Evolutionary conservation across 2,888 invertebrate genomes (phyloP).

Genomic region (Scelioninae gen. 2): DNA sequence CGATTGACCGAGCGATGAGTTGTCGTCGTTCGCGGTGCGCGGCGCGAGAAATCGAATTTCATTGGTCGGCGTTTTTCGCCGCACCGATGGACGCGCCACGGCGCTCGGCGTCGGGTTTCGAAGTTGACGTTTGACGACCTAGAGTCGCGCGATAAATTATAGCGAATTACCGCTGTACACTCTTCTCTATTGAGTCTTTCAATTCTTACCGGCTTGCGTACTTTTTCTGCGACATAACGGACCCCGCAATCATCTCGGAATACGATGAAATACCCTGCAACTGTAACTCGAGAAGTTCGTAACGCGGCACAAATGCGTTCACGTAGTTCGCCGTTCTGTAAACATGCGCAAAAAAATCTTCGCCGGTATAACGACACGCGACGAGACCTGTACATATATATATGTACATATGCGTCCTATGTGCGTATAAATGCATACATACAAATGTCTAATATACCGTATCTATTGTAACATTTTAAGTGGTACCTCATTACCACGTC

Average conservation of each 20-base stretch:
- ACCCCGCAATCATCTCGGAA: conserved; percentile 51
- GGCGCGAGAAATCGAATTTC: neutral
- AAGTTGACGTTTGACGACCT: conserved; percentile 38
- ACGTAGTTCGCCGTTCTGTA: conserved; percentile 31
- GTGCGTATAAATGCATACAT: too few species aligned
- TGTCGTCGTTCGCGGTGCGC: too few species aligned
- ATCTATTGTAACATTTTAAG: too few species aligned
- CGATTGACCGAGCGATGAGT: too few species aligned
- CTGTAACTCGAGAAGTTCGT: conserved; percentile 41
- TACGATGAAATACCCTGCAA: conserved; percentile 43
- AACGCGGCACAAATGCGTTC: conserved; percentile 32
- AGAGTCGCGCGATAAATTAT: conserved; percentile 46
- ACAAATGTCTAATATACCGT: too few species aligned
- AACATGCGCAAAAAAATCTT: conserved; percentile 34
- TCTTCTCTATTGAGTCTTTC: conserved; percentile 54
- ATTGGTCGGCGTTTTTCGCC: conserved; percentile 11
- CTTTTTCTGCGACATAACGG: conserved; percentile 60
- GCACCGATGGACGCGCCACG: conserved; percentile 2
- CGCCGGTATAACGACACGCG: conserved; percentile 9
- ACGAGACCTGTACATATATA: conserved; percentile 33
- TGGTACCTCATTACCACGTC: too few species aligned
- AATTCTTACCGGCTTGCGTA: conserved; percentile 51
- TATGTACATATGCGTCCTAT: too few species aligned
- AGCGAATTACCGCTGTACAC: conserved; percentile 42
- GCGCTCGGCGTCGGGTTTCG: conserved; percentile 6